Conservation (phyloP, 2,797 vertebrate genomes). For the Serranus cabrilla region DNA sequence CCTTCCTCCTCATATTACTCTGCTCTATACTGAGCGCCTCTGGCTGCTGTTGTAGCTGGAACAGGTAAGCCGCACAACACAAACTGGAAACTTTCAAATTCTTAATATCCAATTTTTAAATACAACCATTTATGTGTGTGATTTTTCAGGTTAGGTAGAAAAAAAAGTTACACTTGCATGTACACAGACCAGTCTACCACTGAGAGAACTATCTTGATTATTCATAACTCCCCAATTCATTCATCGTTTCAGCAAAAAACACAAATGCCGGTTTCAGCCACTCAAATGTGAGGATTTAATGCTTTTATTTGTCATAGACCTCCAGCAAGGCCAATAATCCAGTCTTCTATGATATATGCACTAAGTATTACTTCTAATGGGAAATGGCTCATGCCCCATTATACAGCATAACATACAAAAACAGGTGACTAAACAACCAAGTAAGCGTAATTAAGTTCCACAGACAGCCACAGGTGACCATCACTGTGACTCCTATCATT, state of each 20-base stretch:
- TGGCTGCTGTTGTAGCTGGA: conserved; percentile 51
- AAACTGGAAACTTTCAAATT: neutral
- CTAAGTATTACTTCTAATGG: no score
- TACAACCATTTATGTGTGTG: neutral
- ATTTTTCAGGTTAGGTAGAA: neutral
- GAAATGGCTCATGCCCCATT: no score
- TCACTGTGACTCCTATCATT: no score
- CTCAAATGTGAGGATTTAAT: neutral
- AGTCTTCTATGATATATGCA: no score
- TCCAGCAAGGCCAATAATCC: no score
- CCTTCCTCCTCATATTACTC: conserved; percentile 76
- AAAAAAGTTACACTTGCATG: neutral
- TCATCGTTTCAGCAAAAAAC: neutral
- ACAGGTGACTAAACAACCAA: no score
- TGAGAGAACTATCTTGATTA: no score
- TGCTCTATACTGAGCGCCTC: conserved; percentile 67
- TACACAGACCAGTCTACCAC: neutral
- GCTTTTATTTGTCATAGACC: neutral
- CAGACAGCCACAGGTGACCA: no score
- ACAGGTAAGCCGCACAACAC: conserved; percentile 64
- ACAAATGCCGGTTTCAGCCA: neutral
- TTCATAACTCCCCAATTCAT: neutral
- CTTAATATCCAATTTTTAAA: neutral
- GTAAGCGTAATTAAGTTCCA: no score
- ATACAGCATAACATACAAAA: no score